Percentiles rank a stretch among this genome's conserved stretches.
Evolutionary conservation across 2,113 vertebrate genomes (phyloP).

Genomic region (Chaetorhynchus papuensis): DNA sequence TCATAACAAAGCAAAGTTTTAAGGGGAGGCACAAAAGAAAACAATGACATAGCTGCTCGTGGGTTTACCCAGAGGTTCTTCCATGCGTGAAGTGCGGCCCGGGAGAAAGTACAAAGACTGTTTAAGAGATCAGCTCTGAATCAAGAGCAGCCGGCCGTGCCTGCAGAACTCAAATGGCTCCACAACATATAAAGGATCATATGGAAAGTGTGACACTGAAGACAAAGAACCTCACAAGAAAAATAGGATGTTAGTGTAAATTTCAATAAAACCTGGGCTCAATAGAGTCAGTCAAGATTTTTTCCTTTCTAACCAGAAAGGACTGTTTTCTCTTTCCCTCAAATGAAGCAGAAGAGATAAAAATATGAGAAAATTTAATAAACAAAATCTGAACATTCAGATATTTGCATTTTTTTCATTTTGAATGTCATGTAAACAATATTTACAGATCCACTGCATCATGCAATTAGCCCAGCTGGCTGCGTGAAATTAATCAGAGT

Average conservation of each 20-base stretch:
- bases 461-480: neutral
- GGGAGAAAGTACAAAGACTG: constrained; percentile 32
- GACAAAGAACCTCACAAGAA: neutral
- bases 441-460: neutral
- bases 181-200: neutral
- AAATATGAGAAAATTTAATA: neutral
- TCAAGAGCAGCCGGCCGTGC: neutral
- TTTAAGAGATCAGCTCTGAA: neutral
- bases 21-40: constrained; percentile 29
- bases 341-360: neutral
- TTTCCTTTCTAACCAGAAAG: neutral
- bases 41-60: neutral
- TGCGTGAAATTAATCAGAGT: neutral
- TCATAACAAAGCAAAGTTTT: constrained; percentile 45
- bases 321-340: neutral
- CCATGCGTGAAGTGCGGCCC: neutral
- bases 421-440: neutral
- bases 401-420: neutral
- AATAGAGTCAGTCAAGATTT: neutral
- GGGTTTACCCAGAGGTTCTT: constrained; percentile 10
- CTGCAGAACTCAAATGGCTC: neutral
- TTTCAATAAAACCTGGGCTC: neutral
- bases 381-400: neutral
- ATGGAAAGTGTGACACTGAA: neutral
- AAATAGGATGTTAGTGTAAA: neutral